These are phyloP conservation scores for Brachypodius melanocephalos DNA, from an alignment of 2,113 vertebrate genomes.

Conservation along the genomic window DNA sequence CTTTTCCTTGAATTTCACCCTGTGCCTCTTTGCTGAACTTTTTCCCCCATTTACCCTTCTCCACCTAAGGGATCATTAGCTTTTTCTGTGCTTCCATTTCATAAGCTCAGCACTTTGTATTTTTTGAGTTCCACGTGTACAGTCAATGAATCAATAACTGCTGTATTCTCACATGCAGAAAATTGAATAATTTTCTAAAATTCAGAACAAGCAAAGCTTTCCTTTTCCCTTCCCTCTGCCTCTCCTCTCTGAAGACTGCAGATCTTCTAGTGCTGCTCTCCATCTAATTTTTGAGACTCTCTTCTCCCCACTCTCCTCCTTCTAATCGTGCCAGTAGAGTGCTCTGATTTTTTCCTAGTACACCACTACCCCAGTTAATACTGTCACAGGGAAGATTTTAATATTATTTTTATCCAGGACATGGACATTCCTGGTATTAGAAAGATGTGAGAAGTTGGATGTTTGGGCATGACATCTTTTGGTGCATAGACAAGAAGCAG, in stretches of 20 bases:
- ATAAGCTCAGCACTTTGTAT: neutral
- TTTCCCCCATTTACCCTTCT: neutral
- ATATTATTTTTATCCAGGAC: neutral
- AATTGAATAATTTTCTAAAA: neutral
- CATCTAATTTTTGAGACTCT: neutral
- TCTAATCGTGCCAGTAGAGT: neutral
- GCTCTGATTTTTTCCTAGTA: neutral
- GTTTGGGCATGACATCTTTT: neutral
- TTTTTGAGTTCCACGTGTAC: neutral
- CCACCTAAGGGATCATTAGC: neutral
- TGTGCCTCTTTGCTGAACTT: neutral
- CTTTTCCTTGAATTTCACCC: neutral
- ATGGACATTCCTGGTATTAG: neutral
- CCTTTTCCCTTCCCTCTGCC: neutral
- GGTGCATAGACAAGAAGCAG: neutral
- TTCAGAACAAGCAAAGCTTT: neutral
- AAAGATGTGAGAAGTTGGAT: neutral
- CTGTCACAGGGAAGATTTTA: neutral
- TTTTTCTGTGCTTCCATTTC: neutral
- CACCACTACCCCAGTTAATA: neutral
- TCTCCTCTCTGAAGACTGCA: neutral
- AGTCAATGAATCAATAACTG: neutral
- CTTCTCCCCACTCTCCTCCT: neutral
- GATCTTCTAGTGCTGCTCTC: neutral
- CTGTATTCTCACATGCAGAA: neutral